Evolutionary conservation across 2,888 invertebrate genomes (phyloP).

Genomic region (Enchytraeus crypticus): DNA sequence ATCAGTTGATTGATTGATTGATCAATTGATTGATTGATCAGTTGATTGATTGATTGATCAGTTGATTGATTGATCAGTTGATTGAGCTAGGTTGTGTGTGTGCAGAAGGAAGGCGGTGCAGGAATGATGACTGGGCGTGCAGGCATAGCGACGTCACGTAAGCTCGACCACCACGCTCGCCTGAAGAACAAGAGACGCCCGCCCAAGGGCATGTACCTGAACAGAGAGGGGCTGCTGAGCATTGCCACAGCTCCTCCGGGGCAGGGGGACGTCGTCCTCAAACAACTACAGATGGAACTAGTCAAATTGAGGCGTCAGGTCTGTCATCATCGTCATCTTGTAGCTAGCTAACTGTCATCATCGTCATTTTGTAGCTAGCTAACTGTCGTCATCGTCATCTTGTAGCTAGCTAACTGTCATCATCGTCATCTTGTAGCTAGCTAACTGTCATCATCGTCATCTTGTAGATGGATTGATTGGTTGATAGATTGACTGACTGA

Average conservation of each 20-base stretch:
- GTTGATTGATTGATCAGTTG: background rate
- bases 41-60: background rate
- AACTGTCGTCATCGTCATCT: no score
- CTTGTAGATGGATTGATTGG: no score
- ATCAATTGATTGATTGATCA: no score
- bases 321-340: conserved; percentile 45
- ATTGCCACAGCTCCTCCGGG: conserved; percentile 70
- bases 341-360: background rate
- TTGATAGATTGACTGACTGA: no score
- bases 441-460: no score
- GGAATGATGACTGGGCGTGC: conserved; percentile 9
- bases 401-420: no score
- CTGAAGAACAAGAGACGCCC: conserved; percentile 62
- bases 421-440: no score
- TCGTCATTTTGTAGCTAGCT: no score
- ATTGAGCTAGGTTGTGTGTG: background rate
- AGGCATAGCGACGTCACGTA: conserved; percentile 20
- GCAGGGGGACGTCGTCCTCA: conserved; percentile 74
- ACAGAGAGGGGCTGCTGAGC: conserved; percentile 88
- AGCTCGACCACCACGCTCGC: conserved; percentile 55
- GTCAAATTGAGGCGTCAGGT: conserved; percentile 91
- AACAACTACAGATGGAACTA: conserved; percentile 85
- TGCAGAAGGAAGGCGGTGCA: conserved; percentile 5
- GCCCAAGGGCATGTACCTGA: conserved; percentile 92
- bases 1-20: background rate